These are phyloP conservation scores for Eulemur mongoz DNA, from an alignment of 2,797 vertebrate genomes.

Conservation along the genomic window DNA sequence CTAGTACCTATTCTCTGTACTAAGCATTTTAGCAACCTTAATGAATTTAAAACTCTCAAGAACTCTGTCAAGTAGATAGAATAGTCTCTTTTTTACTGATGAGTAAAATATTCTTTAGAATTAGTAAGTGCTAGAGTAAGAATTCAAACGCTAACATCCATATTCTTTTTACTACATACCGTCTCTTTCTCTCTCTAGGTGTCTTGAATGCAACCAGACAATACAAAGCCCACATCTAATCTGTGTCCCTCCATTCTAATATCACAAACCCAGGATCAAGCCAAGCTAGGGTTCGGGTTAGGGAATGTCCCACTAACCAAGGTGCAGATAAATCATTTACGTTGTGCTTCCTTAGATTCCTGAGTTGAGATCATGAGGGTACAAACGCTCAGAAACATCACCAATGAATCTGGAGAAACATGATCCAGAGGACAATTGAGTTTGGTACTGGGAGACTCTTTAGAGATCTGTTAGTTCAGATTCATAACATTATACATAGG, in stretches of 20 bases:
- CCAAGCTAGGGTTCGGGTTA: neutral
- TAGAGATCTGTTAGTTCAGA: neutral
- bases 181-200: neutral
- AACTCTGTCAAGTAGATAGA: neutral
- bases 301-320: neutral
- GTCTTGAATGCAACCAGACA: neutral
- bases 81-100: neutral
- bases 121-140: neutral
- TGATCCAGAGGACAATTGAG: neutral
- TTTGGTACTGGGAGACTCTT: neutral
- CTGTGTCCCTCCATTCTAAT: neutral
- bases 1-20: neutral
- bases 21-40: neutral
- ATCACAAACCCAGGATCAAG: neutral
- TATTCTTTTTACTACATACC: neutral
- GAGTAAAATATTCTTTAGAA: conserved; percentile 9
- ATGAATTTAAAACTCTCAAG: neutral
- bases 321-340: neutral
- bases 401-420: neutral
- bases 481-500: neutral
- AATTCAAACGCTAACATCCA: neutral
- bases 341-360: neutral
- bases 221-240: neutral
- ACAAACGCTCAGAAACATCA: neutral
- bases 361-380: neutral